A percentile compares a stretch with the other conserved stretches of the same genome.
These are phyloP conservation scores for Listronotus oregonensis DNA, from an alignment of 1,140 invertebrate genomes.

Conservation along the genomic window DNA sequence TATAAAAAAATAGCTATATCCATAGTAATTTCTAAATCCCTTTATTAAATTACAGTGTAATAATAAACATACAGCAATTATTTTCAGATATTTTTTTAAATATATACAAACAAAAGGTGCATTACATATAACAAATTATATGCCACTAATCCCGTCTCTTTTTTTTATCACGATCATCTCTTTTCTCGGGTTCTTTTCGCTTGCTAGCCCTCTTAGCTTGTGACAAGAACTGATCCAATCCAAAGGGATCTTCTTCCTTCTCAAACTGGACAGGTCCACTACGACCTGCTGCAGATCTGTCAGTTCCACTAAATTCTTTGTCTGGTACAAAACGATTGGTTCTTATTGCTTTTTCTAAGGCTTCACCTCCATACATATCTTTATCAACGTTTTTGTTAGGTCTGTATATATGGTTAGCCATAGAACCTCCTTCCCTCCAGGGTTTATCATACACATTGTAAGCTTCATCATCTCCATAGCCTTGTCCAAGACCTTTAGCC, in stretches of 20 bases:
- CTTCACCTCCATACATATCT: constrained; percentile 87
- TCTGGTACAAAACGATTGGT: constrained; percentile 95
- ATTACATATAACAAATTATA: too few species aligned
- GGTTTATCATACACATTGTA: constrained; percentile 98
- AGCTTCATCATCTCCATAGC: constrained; percentile 96
- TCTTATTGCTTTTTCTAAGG: constrained; percentile 81
- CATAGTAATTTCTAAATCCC: too few species aligned
- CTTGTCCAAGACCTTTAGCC: constrained; percentile 86
- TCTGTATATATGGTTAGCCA: constrained; percentile 90
- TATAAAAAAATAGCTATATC: too few species aligned
- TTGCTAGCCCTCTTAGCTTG: constrained; percentile 89
- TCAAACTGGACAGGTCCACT: constrained; percentile 97
- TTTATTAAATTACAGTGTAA: too few species aligned
- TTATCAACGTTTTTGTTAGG: constrained; percentile 88
- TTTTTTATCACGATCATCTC: constrained; percentile 48
- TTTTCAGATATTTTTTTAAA: too few species aligned
- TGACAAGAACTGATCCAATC: constrained; percentile 96
- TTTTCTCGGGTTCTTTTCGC: constrained; percentile 54
- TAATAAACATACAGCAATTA: too few species aligned
- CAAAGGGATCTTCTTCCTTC: constrained; percentile 95
- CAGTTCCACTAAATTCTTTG: constrained; percentile 93
- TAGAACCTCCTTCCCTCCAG: constrained; percentile 80
- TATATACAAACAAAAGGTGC: too few species aligned
- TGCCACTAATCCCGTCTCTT: constrained; percentile 48
- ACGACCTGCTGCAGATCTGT: constrained; percentile 69